Evolutionary conservation across 2,113 vertebrate genomes (phyloP).

Genomic region (Tringa solitaria): DNA sequence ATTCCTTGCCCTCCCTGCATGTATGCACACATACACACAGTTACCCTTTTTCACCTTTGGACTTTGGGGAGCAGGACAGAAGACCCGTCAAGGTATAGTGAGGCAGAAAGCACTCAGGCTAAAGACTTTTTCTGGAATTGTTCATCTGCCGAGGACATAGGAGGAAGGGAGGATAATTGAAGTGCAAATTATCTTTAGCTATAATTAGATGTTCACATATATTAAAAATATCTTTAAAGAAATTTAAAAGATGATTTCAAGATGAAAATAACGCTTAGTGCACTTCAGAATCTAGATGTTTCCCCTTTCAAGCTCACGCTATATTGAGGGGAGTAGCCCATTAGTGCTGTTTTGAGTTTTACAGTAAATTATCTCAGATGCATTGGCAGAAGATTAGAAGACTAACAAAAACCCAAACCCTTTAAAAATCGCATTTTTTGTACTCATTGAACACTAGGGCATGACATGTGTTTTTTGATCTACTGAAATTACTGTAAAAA

Average conservation of each 20-base stretch:
- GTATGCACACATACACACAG: not conserved
- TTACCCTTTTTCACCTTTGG: not conserved
- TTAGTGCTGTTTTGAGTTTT: not conserved
- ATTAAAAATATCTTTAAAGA: not conserved
- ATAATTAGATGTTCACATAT: not conserved
- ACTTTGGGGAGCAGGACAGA: not conserved
- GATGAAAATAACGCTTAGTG: not conserved
- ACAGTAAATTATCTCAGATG: not conserved
- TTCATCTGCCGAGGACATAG: not conserved
- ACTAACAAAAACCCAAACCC: not conserved
- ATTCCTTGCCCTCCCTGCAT: not conserved
- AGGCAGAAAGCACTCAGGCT: not conserved
- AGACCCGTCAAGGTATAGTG: not conserved
- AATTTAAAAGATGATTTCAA: not conserved
- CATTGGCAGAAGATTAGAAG: slow-evolving; percentile 1
- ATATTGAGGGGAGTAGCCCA: not conserved
- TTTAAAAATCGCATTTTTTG: not conserved
- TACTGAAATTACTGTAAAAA: not conserved
- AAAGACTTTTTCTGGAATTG: not conserved
- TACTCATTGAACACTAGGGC: not conserved
- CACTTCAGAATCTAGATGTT: not conserved
- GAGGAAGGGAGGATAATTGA: not conserved
- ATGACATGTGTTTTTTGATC: not conserved
- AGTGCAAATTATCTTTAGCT: not conserved
- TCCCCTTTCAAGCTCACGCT: not conserved